phyloP scores from a whole-genome alignment of 1,140 invertebrate genomes.

The Coelopa frigida region DNA sequence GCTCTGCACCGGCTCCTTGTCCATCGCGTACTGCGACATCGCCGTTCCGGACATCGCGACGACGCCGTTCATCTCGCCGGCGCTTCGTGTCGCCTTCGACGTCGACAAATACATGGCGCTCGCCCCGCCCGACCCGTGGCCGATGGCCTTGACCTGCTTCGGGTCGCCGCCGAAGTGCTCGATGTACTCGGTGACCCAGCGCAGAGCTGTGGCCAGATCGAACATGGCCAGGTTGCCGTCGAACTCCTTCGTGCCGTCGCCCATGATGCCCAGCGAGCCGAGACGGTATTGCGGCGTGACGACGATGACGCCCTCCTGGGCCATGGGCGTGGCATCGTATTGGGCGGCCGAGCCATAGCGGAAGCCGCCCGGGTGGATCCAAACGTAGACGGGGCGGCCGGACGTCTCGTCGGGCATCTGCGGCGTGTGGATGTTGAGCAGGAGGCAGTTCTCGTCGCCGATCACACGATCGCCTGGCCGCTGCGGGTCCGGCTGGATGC shows the following conservation, averaged over 20 bases:
- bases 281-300: slow-evolving; percentile 76
- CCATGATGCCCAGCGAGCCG: slow-evolving; percentile 69
- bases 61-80: slow-evolving; percentile 50
- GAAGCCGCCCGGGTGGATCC: slow-evolving; percentile 59
- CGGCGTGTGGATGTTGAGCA: slow-evolving; percentile 71
- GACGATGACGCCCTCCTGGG: slow-evolving; percentile 60
- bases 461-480: slow-evolving; percentile 38
- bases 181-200: slow-evolving; percentile 60
- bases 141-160: slow-evolving; percentile 56
- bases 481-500: slow-evolving; percentile 49
- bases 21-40: slow-evolving; percentile 56
- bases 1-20: slow-evolving; percentile 49
- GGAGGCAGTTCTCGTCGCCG: slow-evolving; percentile 66
- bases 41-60: slow-evolving; percentile 62
- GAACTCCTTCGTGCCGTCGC: slow-evolving; percentile 55
- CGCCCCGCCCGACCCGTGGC: slow-evolving; percentile 61
- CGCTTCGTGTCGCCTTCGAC: slow-evolving; percentile 49
- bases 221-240: slow-evolving; percentile 64
- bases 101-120: slow-evolving; percentile 52
- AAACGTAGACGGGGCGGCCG: slow-evolving; percentile 53
- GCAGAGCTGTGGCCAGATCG: slow-evolving; percentile 59
- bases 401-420: slow-evolving; percentile 49
- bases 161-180: slow-evolving; percentile 63
- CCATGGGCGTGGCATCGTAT: slow-evolving; percentile 55
- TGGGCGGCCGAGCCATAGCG: slow-evolving; percentile 57